Conservation (phyloP, 2,888 invertebrate species). For the Lysandra coridon region DNA sequence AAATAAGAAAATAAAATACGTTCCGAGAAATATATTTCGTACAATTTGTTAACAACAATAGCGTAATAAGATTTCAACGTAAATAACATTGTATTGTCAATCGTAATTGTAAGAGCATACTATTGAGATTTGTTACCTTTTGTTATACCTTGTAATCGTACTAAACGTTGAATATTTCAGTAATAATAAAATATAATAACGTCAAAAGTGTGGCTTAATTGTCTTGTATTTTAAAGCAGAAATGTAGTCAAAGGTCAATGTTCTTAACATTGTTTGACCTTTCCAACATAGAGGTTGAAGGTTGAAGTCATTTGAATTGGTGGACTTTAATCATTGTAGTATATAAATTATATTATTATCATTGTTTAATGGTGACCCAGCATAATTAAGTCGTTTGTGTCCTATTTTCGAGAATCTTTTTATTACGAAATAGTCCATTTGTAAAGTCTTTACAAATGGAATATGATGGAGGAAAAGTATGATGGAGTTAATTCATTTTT, state of each 20-base stretch:
- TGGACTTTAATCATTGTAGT: no score
- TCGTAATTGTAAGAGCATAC: neutral
- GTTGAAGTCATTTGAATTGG: neutral
- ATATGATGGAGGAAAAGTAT: no score
- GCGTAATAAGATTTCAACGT: neutral
- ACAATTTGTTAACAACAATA: neutral
- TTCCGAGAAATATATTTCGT: neutral
- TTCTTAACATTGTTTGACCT: neutral
- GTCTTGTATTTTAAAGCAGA: neutral
- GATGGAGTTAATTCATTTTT: no score
- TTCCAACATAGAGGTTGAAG: neutral
- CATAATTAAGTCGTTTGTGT: no score
- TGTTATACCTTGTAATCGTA: neutral
- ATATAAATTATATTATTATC: no score
- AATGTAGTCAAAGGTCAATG: neutral
- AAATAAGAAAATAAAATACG: constrained; percentile 9
- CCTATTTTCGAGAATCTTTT: no score
- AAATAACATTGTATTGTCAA: neutral
- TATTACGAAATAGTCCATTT: no score
- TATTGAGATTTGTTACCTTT: neutral
- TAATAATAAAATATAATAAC: neutral
- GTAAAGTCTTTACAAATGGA: no score
- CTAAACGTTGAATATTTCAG: neutral
- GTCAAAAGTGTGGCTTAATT: neutral
- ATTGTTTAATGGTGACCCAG: no score